phyloP scores from a whole-genome alignment of 2,797 vertebrate species.

The Cirrhinus molitorella region DNA sequence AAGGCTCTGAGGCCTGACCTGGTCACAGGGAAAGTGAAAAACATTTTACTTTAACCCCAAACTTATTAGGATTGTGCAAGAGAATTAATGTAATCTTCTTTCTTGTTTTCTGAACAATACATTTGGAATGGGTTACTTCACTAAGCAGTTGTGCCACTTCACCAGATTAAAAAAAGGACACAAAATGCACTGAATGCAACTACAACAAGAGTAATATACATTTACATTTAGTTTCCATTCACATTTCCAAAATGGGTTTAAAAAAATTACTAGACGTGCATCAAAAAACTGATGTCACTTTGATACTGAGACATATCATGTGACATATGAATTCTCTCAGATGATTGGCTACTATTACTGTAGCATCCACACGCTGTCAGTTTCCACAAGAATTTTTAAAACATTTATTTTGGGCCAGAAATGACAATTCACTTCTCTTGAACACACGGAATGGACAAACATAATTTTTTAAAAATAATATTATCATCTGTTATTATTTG shows the following conservation, averaged over 20 bases:
- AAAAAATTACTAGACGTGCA: background rate
- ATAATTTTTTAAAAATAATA: background rate
- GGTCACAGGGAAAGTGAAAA: constrained; percentile 52
- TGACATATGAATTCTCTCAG: background rate
- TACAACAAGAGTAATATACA: background rate
- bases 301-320: background rate
- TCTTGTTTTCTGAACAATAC: background rate
- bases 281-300: background rate
- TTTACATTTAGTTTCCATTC: background rate
- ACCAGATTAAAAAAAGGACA: background rate
- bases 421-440: background rate
- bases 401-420: background rate
- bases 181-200: background rate
- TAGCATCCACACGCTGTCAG: background rate
- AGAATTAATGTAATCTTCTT: background rate
- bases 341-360: background rate
- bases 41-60: background rate
- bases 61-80: background rate
- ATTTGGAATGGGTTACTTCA: background rate
- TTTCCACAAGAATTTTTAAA: too few species aligned
- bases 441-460: background rate
- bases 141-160: background rate
- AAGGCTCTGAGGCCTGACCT: constrained; percentile 48
- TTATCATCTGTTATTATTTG: background rate
- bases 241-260: background rate